Percentiles rank a stretch among this genome's conserved stretches.
These are phyloP conservation scores for Tauraco hartlaubi DNA, from an alignment of 2,797 vertebrate species.

Conservation along the genomic window DNA sequence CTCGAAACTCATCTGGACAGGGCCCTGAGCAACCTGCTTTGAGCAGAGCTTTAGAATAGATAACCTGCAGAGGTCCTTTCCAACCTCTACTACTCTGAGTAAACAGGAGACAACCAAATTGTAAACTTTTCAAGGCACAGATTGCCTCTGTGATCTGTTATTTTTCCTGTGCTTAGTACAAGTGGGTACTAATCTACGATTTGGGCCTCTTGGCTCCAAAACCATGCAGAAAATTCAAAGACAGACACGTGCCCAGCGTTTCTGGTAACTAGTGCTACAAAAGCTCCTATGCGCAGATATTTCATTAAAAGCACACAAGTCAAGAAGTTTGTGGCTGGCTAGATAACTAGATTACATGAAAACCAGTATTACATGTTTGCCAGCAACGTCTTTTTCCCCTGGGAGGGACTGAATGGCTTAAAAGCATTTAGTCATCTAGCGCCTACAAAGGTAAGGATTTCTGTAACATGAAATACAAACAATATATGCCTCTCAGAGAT, in stretches of 20 bases:
- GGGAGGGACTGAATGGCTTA: neutral
- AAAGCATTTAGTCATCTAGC: neutral
- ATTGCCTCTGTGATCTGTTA: neutral
- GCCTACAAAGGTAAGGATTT: neutral
- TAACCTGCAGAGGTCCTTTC: neutral
- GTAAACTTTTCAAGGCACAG: neutral
- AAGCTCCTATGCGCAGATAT: neutral
- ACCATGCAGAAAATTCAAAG: neutral
- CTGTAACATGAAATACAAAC: neutral
- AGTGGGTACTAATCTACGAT: neutral
- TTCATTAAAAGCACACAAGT: neutral
- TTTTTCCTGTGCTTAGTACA: neutral
- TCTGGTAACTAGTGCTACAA: neutral
- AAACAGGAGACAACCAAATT: neutral
- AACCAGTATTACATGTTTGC: neutral
- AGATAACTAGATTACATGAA: neutral
- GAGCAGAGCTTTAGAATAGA: neutral
- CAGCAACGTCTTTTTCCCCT: neutral
- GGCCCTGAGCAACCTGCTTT: neutral
- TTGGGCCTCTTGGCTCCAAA: neutral
- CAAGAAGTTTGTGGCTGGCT: neutral
- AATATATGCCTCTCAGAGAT: neutral
- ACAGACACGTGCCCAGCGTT: neutral
- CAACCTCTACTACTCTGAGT: neutral
- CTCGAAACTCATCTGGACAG: neutral